These are phyloP conservation scores for Dyspetes luteomarginatus DNA, from an alignment of 2,888 invertebrate species.

Conservation along the genomic window DNA sequence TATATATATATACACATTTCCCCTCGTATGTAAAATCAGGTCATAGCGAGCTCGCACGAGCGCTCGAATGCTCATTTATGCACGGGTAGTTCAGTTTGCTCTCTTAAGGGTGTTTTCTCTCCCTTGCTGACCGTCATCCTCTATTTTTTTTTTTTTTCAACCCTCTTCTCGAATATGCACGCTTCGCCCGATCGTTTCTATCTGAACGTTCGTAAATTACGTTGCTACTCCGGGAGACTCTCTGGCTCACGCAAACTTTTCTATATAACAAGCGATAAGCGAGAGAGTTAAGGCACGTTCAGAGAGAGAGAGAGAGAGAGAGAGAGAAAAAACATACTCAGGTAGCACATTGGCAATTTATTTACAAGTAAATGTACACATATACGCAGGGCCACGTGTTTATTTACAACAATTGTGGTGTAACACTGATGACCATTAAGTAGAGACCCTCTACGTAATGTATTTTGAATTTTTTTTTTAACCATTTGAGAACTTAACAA, in stretches of 20 bases:
- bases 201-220: constrained; percentile 35
- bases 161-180: constrained; percentile 23
- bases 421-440: no score
- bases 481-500: no score
- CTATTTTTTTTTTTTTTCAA: constrained; percentile 29
- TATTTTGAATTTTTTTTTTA: no score
- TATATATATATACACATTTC: constrained; percentile 14
- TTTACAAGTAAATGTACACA: not conserved
- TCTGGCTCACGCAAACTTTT: constrained; percentile 19
- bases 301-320: not conserved
- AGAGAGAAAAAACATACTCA: not conserved
- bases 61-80: constrained; percentile 65
- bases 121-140: constrained; percentile 14
- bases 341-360: not conserved
- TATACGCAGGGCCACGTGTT: not conserved
- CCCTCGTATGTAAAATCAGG: constrained; percentile 57
- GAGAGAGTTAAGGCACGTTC: not conserved
- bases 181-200: constrained; percentile 35
- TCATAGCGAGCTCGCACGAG: constrained; percentile 62
- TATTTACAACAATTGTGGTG: not conserved
- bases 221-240: constrained; percentile 5
- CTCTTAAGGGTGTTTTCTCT: constrained; percentile 50
- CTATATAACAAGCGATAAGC: constrained; percentile 2
- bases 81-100: constrained; percentile 61
- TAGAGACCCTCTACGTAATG: no score